Conservation (phyloP, 2,888 invertebrate genomes). For the Diaperis boleti region DNA sequence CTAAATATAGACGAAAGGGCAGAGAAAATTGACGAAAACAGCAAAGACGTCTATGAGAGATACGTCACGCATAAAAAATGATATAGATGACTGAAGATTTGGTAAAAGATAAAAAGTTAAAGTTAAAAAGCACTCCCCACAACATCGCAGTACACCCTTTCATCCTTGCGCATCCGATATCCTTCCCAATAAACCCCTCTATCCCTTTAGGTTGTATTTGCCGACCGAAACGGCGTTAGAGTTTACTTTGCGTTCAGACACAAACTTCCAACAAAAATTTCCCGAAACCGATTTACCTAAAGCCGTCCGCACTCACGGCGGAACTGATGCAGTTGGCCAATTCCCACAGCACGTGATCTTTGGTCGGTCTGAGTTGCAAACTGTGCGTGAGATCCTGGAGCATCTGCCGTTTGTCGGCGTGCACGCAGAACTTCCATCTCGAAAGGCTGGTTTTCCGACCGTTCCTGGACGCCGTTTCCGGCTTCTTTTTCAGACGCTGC, state of each 20-base stretch:
- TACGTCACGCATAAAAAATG: no score
- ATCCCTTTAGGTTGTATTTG: no score
- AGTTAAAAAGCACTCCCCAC: no score
- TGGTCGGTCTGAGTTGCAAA: constrained; percentile 72
- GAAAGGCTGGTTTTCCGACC: constrained; percentile 70
- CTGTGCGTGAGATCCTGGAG: constrained; percentile 73
- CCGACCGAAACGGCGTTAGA: no score
- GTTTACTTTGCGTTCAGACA: not conserved
- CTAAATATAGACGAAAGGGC: no score
- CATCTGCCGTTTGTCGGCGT: constrained; percentile 75
- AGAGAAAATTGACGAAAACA: no score
- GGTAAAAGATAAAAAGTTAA: no score
- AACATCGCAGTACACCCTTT: no score
- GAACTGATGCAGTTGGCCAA: constrained; percentile 74
- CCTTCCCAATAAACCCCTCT: no score
- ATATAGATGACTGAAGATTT: no score
- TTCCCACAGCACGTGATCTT: constrained; percentile 76
- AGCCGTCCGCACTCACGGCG: constrained; percentile 77
- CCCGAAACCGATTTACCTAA: constrained; percentile 58
- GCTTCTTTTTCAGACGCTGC: constrained; percentile 67
- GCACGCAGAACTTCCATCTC: constrained; percentile 72
- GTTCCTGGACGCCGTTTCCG: constrained; percentile 56
- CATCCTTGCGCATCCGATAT: no score
- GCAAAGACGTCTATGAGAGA: no score
- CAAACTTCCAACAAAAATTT: not conserved